phyloP scores from a whole-genome alignment of 2,113 vertebrate species.

The Gymnarchus niloticus region DNA sequence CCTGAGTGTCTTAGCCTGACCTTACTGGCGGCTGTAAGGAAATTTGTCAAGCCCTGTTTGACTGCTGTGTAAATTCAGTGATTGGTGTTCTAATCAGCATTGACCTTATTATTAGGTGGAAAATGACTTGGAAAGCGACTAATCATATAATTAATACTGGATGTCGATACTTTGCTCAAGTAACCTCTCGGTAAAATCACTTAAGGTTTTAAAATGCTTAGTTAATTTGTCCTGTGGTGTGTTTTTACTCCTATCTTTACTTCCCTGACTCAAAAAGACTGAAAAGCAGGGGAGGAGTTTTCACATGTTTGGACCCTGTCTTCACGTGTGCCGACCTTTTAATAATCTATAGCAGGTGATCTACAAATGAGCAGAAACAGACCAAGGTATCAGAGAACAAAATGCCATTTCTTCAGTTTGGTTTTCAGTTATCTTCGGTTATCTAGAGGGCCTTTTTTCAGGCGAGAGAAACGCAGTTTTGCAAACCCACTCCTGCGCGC shows the following conservation, averaged over 20 bases:
- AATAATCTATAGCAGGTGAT: background rate
- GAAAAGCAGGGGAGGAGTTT: too few species aligned
- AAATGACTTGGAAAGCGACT: conserved; percentile 1
- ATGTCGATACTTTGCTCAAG: conserved; percentile 15
- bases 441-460: background rate
- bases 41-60: conserved; percentile 24
- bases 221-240: background rate
- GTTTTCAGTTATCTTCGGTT: too few species aligned
- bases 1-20: conserved; percentile 30
- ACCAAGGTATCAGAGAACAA: too few species aligned
- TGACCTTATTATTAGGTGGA: conserved; percentile 5
- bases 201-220: background rate
- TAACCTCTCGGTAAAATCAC: background rate
- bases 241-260: too few species aligned
- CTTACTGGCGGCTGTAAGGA: conserved; percentile 18
- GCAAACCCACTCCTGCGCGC: background rate
- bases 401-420: too few species aligned
- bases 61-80: conserved; percentile 26
- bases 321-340: background rate
- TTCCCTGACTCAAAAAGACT: too few species aligned
- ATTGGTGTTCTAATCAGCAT: conserved; percentile 18
- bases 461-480: background rate
- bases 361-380: background rate
- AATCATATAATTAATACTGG: conserved; percentile 23
- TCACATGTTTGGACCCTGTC: background rate